Percentiles rank a stretch among this genome's conserved stretches.
Conservation (phyloP, 2,797 vertebrate species). For the Gymnoscopelus microlampas region DNA sequence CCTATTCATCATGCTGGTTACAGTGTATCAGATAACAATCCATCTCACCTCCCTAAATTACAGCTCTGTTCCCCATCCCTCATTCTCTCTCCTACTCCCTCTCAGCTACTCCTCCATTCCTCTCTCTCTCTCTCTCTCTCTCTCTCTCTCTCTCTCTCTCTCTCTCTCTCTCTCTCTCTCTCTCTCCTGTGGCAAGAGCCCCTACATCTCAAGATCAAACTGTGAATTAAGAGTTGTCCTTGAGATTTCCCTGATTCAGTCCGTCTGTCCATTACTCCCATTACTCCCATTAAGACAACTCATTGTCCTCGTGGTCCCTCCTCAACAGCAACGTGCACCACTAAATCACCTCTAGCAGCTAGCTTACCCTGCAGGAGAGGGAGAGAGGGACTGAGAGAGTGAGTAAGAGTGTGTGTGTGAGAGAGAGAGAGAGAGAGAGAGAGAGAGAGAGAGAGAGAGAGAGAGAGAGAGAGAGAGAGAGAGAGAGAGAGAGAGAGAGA, state of each 20-base stretch:
- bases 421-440: neutral
- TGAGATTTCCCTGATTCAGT: constrained; percentile 70
- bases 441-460: neutral
- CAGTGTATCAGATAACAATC: constrained; percentile 52
- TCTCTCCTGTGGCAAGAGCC: constrained; percentile 4
- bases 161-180: constrained; percentile 20
- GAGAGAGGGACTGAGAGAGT: neutral
- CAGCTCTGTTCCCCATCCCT: constrained; percentile 24
- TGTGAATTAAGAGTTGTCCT: constrained; percentile 72
- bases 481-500: constrained; percentile 20
- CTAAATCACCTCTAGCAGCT: constrained; percentile 59
- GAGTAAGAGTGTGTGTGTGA: neutral
- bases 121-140: constrained; percentile 19
- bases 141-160: constrained; percentile 21
- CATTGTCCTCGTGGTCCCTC: constrained; percentile 26
- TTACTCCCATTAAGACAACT: constrained; percentile 53
- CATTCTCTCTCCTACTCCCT: neutral
- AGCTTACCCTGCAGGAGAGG: constrained; percentile 23
- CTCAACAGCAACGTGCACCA: constrained; percentile 30
- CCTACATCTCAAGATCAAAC: constrained; percentile 57
- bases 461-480: constrained; percentile 4
- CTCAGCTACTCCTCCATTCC: constrained; percentile 2
- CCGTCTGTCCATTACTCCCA: constrained; percentile 65
- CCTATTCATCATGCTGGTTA: constrained; percentile 48
- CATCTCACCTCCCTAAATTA: constrained; percentile 46